A percentile compares a stretch with the other conserved stretches of the same genome.
These are phyloP conservation scores for Periophthalmodon schlosseri DNA, from an alignment of 2,113 vertebrate genomes.

Conservation along the genomic window DNA sequence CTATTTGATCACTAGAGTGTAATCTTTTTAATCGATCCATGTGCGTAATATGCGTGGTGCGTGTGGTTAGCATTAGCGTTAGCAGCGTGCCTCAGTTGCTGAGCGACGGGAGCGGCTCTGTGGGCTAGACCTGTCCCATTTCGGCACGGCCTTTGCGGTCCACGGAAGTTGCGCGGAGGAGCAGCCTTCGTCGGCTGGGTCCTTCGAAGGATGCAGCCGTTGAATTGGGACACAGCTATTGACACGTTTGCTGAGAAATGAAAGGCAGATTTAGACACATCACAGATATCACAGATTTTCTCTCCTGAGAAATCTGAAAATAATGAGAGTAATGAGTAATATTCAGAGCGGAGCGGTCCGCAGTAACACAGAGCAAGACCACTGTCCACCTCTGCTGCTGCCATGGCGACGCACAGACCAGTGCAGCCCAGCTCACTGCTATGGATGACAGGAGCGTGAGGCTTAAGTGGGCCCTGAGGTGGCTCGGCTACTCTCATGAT, in stretches of 20 bases:
- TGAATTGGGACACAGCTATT: too few species aligned
- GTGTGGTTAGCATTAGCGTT: too few species aligned
- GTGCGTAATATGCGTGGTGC: too few species aligned
- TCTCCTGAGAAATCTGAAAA: conserved; percentile 63
- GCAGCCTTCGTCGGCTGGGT: too few species aligned
- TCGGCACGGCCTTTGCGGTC: too few species aligned
- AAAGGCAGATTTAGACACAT: conserved; percentile 53
- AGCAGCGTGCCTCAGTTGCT: too few species aligned
- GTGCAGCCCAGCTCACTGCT: conserved; percentile 52
- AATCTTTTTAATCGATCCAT: too few species aligned
- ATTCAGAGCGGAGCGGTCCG: conserved; percentile 54
- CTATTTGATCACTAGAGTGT: too few species aligned
- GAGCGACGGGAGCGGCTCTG: too few species aligned
- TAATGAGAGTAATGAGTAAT: conserved; percentile 58
- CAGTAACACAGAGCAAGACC: conserved; percentile 58
- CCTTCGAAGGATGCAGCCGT: too few species aligned
- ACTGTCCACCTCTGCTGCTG: conserved; percentile 44
- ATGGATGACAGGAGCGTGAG: conserved; percentile 46
- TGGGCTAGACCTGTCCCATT: too few species aligned
- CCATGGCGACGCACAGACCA: conserved; percentile 59
- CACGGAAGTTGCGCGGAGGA: too few species aligned
- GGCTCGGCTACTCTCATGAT: conserved; percentile 44
- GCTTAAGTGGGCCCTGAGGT: conserved; percentile 49
- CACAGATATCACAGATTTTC: conserved; percentile 46
- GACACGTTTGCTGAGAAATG: conserved; percentile 52